These are phyloP conservation scores for Tympanuchus pallidicinctus DNA, from an alignment of 2,113 vertebrate genomes.

Conservation along the genomic window DNA sequence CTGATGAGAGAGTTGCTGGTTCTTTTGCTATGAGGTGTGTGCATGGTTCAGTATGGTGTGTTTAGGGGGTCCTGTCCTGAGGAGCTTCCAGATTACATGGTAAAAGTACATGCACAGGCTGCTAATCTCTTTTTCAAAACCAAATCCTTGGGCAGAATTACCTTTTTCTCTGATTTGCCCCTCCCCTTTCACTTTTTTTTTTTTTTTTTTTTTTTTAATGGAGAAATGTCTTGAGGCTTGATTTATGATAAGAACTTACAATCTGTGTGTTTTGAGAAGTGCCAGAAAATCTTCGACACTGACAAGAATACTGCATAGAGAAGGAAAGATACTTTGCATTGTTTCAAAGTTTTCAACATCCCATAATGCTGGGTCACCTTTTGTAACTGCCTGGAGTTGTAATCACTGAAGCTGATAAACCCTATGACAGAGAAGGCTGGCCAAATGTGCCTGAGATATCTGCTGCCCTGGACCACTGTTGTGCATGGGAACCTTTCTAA, in stretches of 20 bases:
- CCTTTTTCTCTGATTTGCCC: background rate
- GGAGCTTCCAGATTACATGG: constrained; percentile 12
- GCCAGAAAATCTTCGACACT: constrained; percentile 19
- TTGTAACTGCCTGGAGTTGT: background rate
- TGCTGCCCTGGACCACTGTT: background rate
- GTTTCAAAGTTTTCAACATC: constrained; percentile 4
- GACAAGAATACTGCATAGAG: background rate
- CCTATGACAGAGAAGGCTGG: background rate
- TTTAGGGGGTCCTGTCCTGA: constrained; percentile 22
- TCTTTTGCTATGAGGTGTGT: background rate
- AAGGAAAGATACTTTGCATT: background rate
- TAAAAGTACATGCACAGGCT: background rate
- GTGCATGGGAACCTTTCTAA: background rate
- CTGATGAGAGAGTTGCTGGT: background rate
- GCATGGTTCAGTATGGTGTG: background rate
- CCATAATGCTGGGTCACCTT: background rate
- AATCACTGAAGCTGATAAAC: background rate
- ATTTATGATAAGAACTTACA: background rate
- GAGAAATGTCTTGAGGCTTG: background rate
- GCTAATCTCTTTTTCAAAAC: constrained; percentile 4
- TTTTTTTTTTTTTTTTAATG: background rate
- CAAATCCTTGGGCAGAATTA: background rate
- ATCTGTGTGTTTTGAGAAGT: constrained; percentile 25
- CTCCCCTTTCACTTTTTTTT: background rate
- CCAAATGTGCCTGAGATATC: fast-evolving